Conservation (phyloP, 2,888 invertebrate species). For the Diachrysia chrysitis region DNA sequence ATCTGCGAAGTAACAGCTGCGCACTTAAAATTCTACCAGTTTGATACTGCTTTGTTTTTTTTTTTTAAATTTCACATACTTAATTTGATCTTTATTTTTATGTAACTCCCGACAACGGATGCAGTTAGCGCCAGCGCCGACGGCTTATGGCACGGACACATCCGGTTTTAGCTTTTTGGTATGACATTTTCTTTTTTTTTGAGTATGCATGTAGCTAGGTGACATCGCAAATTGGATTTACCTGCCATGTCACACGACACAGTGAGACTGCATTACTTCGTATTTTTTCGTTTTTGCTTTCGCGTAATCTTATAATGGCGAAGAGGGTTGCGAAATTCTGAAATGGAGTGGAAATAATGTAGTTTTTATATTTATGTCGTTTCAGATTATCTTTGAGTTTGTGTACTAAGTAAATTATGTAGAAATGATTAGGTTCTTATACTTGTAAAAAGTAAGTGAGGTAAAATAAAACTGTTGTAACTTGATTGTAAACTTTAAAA, state of each 20-base stretch:
- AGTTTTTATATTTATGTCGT: slow-evolving; percentile 9
- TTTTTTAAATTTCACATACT: too few species aligned
- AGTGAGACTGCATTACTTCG: slow-evolving; percentile 28
- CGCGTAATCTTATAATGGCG: slow-evolving; percentile 39
- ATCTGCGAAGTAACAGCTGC: too few species aligned
- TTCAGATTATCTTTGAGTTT: slow-evolving; percentile 11
- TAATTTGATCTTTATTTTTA: slow-evolving; percentile 20
- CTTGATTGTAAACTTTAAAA: neutral
- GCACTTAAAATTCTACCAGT: too few species aligned
- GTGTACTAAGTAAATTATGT: neutral
- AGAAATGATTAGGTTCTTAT: neutral
- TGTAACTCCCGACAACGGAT: slow-evolving; percentile 16
- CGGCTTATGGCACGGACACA: neutral
- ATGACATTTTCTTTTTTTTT: slow-evolving; percentile 19
- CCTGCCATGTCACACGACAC: slow-evolving; percentile 12
- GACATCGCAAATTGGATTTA: slow-evolving; percentile 52
- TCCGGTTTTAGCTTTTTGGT: slow-evolving; percentile 10
- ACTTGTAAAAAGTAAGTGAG: neutral
- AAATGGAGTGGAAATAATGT: slow-evolving; percentile 16
- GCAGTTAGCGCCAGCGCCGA: slow-evolving; percentile 11
- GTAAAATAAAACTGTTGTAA: neutral
- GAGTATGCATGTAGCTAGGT: slow-evolving; percentile 20
- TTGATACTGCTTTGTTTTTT: too few species aligned
- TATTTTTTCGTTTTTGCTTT: slow-evolving; percentile 10
- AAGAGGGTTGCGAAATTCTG: slow-evolving; percentile 18